Conservation (phyloP, 2,888 invertebrate species). For the Monoplex corrugatus region DNA sequence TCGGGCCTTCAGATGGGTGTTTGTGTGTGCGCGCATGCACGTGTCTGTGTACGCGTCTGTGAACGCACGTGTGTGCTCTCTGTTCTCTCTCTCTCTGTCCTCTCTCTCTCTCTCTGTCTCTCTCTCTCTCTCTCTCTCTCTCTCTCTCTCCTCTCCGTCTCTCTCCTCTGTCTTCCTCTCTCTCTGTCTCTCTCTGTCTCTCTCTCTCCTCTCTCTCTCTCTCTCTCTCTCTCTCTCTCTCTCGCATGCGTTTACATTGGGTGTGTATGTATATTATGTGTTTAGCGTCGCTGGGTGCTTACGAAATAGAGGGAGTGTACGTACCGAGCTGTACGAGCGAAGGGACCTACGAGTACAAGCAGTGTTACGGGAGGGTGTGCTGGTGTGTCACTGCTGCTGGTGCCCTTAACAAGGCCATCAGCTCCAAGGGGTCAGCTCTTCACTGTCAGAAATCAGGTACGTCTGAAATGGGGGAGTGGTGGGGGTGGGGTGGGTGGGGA, state of each 20-base stretch:
- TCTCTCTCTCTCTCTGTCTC: neutral
- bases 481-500: too few species aligned
- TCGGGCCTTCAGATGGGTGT: neutral
- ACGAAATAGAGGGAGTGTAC: constrained; percentile 42
- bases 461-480: too few species aligned
- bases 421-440: neutral
- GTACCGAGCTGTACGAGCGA: constrained; percentile 48
- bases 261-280: neutral
- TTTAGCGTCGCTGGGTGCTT: neutral
- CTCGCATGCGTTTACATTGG: neutral
- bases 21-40: neutral
- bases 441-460: neutral
- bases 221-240: constrained; percentile 6
- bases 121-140: neutral
- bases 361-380: constrained; percentile 55
- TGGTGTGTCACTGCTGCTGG: constrained; percentile 57
- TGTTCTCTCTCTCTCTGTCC: neutral
- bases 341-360: constrained; percentile 50
- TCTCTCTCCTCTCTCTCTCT: neutral
- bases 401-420: neutral
- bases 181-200: too few species aligned
- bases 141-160: neutral
- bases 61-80: neutral
- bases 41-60: constrained; percentile 16
- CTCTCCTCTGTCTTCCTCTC: neutral